Conservation (phyloP, 2,113 vertebrate species). For the Castor canadensis region DNA sequence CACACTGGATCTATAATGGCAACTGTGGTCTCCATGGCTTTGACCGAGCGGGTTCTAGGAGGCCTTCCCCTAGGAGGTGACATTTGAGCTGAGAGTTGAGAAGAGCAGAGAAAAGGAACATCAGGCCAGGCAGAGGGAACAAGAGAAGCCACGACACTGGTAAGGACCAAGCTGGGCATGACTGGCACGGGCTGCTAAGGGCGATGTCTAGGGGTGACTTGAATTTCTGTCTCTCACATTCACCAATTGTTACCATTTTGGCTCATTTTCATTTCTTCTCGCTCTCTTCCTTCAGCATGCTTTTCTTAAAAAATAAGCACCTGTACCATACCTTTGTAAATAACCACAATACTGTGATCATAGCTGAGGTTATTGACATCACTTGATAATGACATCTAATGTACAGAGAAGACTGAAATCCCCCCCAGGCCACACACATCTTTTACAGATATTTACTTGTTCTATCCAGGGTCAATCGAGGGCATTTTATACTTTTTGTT, state of each 20-base stretch:
- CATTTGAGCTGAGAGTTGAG: background rate
- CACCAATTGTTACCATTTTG: background rate
- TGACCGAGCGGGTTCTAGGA: background rate
- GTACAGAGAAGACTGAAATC: background rate
- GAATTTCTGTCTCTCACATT: background rate
- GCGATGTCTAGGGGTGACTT: background rate
- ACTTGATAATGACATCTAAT: too few relatives aligned
- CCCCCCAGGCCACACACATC: background rate
- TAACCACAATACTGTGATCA: background rate
- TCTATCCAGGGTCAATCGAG: background rate
- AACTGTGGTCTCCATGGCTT: background rate
- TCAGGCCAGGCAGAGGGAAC: background rate
- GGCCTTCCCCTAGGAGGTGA: background rate
- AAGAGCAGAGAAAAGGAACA: background rate
- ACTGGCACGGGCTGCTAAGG: background rate
- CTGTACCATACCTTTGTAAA: too few relatives aligned
- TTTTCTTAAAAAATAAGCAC: background rate
- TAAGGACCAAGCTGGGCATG: background rate
- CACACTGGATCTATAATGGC: background rate
- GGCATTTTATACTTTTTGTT: background rate
- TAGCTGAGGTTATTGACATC: background rate
- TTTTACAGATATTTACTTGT: background rate
- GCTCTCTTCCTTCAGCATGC: background rate
- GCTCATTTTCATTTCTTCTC: background rate
- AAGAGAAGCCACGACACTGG: too few relatives aligned